Percentiles rank a stretch among this genome's conserved stretches.
Conservation (phyloP, 2,113 vertebrate species). For the Pyxicephalus adspersus region DNA sequence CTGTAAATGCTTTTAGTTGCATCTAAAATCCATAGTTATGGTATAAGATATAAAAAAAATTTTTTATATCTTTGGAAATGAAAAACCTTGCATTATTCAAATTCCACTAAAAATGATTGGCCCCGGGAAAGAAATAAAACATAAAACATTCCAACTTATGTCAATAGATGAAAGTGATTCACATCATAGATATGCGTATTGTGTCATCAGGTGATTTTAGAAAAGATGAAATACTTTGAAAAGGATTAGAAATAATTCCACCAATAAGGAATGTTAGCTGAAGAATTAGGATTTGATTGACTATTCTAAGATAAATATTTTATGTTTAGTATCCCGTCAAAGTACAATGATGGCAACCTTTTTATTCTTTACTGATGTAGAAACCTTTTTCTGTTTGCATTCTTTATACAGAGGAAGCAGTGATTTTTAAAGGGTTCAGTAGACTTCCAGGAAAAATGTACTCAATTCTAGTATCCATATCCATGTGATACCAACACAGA, state of each 20-base stretch:
- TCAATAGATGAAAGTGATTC: constrained; percentile 55
- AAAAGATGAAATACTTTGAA: constrained; percentile 50
- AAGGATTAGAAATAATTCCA: constrained; percentile 57
- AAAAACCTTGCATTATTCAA: constrained; percentile 53
- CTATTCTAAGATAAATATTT: constrained; percentile 29
- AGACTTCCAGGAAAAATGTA: no score
- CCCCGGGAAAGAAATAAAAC: constrained; percentile 33
- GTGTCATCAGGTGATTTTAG: constrained; percentile 32
- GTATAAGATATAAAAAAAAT: constrained; percentile 4
- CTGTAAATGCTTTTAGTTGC: constrained; percentile 6
- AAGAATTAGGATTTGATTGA: neutral
- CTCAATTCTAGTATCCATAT: no score
- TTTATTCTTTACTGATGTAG: constrained; percentile 11
- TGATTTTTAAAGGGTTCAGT: no score
- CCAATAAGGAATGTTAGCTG: neutral
- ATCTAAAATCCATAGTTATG: neutral
- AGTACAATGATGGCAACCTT: neutral
- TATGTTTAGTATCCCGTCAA: constrained; percentile 11
- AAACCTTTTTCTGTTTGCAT: constrained; percentile 44
- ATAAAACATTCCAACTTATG: constrained; percentile 12
- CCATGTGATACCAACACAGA: no score
- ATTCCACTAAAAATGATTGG: constrained; percentile 22
- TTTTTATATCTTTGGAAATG: constrained; percentile 49
- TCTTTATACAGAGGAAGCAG: neutral
- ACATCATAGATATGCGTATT: constrained; percentile 31